Conservation (phyloP, 2,113 vertebrate species). For the Canis aureus region DNA sequence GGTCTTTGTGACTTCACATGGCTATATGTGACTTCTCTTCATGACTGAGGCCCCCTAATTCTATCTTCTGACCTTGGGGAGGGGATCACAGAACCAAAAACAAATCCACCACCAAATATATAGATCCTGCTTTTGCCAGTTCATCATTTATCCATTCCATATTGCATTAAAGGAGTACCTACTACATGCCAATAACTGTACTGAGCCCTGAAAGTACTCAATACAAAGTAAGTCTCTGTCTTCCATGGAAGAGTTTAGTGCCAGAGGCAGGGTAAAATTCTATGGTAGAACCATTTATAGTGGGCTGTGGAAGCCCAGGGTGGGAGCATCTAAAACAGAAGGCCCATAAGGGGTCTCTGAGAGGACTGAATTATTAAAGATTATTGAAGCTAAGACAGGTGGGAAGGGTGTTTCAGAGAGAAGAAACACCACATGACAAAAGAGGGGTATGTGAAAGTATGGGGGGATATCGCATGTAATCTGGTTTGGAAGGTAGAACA, state of each 20-base stretch:
- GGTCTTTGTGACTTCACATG: background rate
- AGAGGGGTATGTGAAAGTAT: background rate
- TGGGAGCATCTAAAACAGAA: no score
- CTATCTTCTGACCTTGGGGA: background rate
- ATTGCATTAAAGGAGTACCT: background rate
- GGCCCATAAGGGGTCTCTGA: background rate
- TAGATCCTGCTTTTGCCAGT: background rate
- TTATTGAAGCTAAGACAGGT: background rate
- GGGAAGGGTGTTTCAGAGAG: background rate
- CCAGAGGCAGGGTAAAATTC: background rate
- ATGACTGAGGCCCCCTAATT: background rate
- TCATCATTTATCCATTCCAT: background rate
- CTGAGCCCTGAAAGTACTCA: background rate
- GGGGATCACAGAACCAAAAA: background rate
- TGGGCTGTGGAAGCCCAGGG: no score
- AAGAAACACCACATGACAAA: background rate
- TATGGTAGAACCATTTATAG: background rate
- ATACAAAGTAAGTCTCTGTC: background rate
- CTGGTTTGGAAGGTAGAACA: background rate
- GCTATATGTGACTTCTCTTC: background rate
- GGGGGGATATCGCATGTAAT: background rate
- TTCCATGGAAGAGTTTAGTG: background rate
- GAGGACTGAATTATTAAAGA: background rate
- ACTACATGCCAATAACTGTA: background rate
- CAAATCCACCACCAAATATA: background rate